Evolutionary conservation across 1,140 invertebrate species (phyloP).

Genomic region (Drosophila seguyi): DNA sequence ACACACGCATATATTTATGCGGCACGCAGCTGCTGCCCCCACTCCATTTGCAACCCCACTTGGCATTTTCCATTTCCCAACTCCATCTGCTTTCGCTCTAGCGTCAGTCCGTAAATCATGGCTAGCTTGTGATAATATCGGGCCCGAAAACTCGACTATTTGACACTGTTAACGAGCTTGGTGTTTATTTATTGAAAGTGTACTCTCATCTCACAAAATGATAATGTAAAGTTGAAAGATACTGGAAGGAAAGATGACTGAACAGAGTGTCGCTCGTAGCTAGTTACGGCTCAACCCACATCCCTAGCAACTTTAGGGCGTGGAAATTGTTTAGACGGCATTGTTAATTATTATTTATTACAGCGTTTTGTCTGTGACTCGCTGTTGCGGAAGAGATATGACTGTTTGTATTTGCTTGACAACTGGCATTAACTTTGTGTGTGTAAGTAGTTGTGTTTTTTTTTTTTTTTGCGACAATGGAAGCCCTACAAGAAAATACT

Average conservation of each 20-base stretch:
- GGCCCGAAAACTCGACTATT: conserved; percentile 33
- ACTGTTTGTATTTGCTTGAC: conserved; percentile 22
- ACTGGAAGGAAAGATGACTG: background rate
- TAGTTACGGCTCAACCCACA: background rate
- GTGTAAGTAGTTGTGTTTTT: background rate
- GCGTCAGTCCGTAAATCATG: conserved; percentile 35
- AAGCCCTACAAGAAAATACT: conserved; percentile 47
- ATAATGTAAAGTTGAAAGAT: conserved; percentile 2
- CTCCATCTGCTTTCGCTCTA: conserved; percentile 24
- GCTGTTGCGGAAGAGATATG: conserved; percentile 26
- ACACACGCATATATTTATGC: conserved; percentile 51
- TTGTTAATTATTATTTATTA: conserved; percentile 50
- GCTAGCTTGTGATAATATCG: conserved; percentile 41
- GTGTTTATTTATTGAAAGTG: conserved; percentile 13
- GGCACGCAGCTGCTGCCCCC: conserved; percentile 41
- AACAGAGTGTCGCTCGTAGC: background rate
- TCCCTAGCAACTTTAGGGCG: conserved; percentile 3
- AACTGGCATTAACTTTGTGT: conserved; percentile 34
- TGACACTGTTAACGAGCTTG: conserved; percentile 23
- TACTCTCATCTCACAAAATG: conserved; percentile 1
- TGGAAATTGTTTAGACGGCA: conserved; percentile 12
- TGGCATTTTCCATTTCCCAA: conserved; percentile 6
- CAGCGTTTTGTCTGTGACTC: conserved; percentile 12
- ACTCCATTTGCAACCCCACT: conserved; percentile 2
- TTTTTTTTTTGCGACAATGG: background rate